Evolutionary conservation across 2,888 invertebrate species (phyloP), one percentile per base, ranked within the genome.

Genomic region (Watsonalla cultraria): DNA sequence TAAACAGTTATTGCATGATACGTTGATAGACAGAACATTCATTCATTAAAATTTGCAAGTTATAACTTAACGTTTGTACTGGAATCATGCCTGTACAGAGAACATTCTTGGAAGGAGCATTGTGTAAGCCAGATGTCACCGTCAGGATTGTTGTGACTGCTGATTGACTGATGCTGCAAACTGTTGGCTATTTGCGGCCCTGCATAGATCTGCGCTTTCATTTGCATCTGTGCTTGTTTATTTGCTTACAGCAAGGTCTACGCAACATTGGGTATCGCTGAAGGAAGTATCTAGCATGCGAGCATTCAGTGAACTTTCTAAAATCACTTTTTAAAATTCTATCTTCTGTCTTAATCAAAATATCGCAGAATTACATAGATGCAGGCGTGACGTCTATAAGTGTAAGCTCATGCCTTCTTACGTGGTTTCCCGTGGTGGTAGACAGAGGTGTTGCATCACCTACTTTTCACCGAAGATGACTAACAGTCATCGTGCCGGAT

Each of bases 81-180:
- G 42, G 50, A 48, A 48, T 56, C 53, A 52, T 50, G 51, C 52
- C 61, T 46, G 35, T 11, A 47, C 49, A 50, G 46, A 54, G 49
- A 61, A 72, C 66, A 67, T 85, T 84, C 85, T 74, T 74, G 78
- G 86, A 86, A 86, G 68, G 58, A 55, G 51, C 54, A 47, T 49
- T 49, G 49, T 52, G 53, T 65, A 62, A 60, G 66, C 61, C 65
- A 65, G 67, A 60, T 66, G 72, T 70, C 72, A 58, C 66, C 71
- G 64, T 68, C 69, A 62, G 66, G 65, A 64, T 65, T 87, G 87
- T 88, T 88, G 81, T 87, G 89, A 88, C 84, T 78, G 82, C 74
- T 87, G 89, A 89, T 84, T 84, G 88, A 87, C 84, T 76, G 76
- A 78, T 78, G 84, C 75, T 77, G 80, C 77, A 76, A 74, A 73